These are phyloP conservation scores for Palloptera scutellata DNA, from an alignment of 2,888 invertebrate species.

Conservation along the genomic window DNA sequence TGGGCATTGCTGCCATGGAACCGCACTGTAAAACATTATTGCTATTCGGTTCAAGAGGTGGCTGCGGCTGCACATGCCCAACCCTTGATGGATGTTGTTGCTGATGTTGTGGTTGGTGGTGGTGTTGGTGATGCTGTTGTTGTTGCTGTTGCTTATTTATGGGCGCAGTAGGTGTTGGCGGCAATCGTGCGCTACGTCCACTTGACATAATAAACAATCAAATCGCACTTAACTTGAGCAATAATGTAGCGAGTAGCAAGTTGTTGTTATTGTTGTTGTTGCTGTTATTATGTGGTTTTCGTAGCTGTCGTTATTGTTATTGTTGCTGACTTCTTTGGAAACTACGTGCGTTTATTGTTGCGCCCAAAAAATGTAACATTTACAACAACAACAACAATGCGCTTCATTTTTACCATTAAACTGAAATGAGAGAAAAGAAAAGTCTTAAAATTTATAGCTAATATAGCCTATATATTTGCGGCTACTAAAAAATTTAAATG, in stretches of 20 bases:
- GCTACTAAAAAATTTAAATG: too few species aligned
- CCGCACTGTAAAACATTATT: slow-evolving; percentile 51
- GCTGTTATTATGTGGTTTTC: too few species aligned
- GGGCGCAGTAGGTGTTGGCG: slow-evolving; percentile 57
- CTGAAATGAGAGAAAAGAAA: slow-evolving; percentile 16
- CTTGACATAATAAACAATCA: slow-evolving; percentile 56
- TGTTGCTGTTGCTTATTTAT: slow-evolving; percentile 40
- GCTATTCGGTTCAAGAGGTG: slow-evolving; percentile 49
- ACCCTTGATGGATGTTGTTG: slow-evolving; percentile 41
- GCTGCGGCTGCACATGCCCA: slow-evolving; percentile 24
- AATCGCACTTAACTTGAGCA: slow-evolving; percentile 12
- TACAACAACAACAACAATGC: slow-evolving; percentile 2
- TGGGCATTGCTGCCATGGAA: slow-evolving; percentile 30
- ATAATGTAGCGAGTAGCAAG: slow-evolving; percentile 17
- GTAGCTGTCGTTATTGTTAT: slow-evolving; percentile 19
- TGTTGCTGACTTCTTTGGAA: slow-evolving; percentile 16
- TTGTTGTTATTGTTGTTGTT: slow-evolving; percentile 5
- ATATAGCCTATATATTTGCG: too few species aligned
- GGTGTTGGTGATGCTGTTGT: slow-evolving; percentile 21
- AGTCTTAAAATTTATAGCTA: too few species aligned
- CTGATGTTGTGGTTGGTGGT: slow-evolving; percentile 34
- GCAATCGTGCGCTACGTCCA: slow-evolving; percentile 62
- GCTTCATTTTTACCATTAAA: slow-evolving; percentile 6
- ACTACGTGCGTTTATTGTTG: slow-evolving; percentile 26
- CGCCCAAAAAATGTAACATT: background rate